Conservation (phyloP, 2,797 vertebrate genomes). For the Microctenopoma stevenorrisi region DNA sequence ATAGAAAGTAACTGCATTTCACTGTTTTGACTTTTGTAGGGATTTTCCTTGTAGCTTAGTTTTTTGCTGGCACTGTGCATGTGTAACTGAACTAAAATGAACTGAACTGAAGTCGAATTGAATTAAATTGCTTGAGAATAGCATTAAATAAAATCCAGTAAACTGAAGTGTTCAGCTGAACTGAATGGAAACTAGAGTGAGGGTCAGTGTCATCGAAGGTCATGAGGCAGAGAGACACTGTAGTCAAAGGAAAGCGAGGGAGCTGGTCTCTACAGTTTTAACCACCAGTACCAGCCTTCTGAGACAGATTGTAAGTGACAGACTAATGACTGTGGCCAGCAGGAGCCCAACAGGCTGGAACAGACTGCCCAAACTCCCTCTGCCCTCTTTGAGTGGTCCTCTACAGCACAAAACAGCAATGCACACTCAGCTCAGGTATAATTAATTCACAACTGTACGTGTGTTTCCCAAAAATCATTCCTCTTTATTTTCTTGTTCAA, state of each 20-base stretch:
- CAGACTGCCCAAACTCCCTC: slow-evolving; percentile 49
- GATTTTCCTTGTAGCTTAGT: background rate
- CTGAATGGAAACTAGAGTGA: slow-evolving; percentile 16
- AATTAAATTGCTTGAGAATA: slow-evolving; percentile 8
- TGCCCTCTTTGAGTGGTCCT: slow-evolving; percentile 33
- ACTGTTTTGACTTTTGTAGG: background rate
- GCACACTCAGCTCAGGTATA: slow-evolving; percentile 43
- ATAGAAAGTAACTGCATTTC: slow-evolving; percentile 13
- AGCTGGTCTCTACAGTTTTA: slow-evolving; percentile 24
- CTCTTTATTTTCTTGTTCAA: slow-evolving; percentile 40
- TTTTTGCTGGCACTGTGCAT: background rate
- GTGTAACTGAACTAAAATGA: slow-evolving; percentile 20
- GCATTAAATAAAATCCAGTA: slow-evolving; percentile 15
- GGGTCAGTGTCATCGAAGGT: slow-evolving; percentile 31
- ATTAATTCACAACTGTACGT: slow-evolving; percentile 46
- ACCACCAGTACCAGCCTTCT: slow-evolving; percentile 36
- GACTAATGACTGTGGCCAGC: slow-evolving; percentile 68
- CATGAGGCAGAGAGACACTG: slow-evolving; percentile 22
- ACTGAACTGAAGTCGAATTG: slow-evolving; percentile 8
- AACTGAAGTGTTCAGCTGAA: slow-evolving; percentile 21
- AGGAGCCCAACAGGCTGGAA: slow-evolving; percentile 55
- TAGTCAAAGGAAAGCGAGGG: slow-evolving; percentile 7
- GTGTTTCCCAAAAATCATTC: slow-evolving; percentile 35
- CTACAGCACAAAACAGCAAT: slow-evolving; percentile 28
- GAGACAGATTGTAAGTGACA: slow-evolving; percentile 77